Percentiles rank a stretch among this genome's conserved stretches.
phyloP scores from a whole-genome alignment of 2,797 vertebrate species.

The Helostoma temminkii region DNA sequence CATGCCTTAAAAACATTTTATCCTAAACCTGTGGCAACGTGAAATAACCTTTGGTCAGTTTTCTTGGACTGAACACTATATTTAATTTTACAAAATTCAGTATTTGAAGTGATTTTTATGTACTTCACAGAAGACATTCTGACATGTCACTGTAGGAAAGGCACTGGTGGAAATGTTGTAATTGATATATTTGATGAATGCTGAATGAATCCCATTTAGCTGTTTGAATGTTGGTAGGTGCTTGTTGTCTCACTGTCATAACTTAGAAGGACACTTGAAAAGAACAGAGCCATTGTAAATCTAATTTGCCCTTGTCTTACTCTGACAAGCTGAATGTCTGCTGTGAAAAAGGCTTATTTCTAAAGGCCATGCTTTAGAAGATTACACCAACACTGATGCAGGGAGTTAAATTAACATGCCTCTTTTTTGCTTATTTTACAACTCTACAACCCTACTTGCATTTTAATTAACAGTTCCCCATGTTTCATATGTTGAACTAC shows the following conservation, averaged over 20 bases:
- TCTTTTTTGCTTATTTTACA: not conserved
- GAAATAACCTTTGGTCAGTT: not conserved
- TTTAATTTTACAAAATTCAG: not conserved
- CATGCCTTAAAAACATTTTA: not conserved
- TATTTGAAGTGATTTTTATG: not conserved
- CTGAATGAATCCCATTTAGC: constrained; percentile 13
- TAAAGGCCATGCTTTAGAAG: constrained; percentile 3
- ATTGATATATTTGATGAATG: constrained; percentile 5
- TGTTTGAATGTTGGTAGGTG: not conserved
- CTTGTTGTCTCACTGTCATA: constrained; percentile 7
- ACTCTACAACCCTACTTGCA: constrained; percentile 1
- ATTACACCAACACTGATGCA: not conserved
- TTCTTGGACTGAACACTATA: not conserved
- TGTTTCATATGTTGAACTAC: constrained; percentile 20
- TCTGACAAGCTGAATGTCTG: constrained; percentile 5
- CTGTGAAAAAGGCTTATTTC: constrained; percentile 16
- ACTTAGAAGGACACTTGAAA: constrained; percentile 18
- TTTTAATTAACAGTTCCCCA: constrained; percentile 9
- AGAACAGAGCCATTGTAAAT: constrained; percentile 8
- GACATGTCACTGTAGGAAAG: not conserved
- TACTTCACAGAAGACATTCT: not conserved
- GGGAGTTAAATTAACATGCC: not conserved
- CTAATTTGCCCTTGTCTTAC: constrained; percentile 1
- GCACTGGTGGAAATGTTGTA: constrained; percentile 7
- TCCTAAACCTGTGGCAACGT: not conserved